Percentiles rank a stretch among this genome's conserved stretches.
Evolutionary conservation across 2,113 vertebrate species (phyloP).

Genomic region (Saguinus midas): DNA sequence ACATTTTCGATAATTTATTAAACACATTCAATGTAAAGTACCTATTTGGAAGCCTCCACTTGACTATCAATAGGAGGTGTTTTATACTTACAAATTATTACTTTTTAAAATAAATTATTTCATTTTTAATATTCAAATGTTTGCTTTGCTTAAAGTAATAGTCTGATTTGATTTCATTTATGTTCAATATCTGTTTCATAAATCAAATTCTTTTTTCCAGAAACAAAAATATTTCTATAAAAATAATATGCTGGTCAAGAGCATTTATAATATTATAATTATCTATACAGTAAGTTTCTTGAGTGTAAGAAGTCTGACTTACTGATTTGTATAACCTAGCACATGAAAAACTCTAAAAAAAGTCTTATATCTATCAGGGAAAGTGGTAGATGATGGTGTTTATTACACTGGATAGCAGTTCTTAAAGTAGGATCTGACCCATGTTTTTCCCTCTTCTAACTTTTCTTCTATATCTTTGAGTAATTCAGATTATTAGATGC

Average conservation of each 20-base stretch:
- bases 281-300: background rate
- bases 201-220: background rate
- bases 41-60: background rate
- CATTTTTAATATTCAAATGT: background rate
- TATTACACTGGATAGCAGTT: background rate
- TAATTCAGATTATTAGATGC: background rate
- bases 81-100: background rate
- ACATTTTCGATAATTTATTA: background rate
- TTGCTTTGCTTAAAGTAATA: background rate
- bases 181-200: background rate
- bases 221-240: constrained; percentile 1
- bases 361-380: background rate
- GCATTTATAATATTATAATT: background rate
- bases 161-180: background rate
- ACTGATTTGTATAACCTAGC: background rate
- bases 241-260: background rate
- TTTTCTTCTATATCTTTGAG: background rate
- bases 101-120: background rate
- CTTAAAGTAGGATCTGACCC: background rate
- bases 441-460: background rate
- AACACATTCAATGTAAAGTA: background rate
- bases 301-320: background rate
- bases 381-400: background rate
- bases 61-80: background rate
- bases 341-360: background rate